Conservation (phyloP, 2,113 vertebrate species). For the Panthera leo region DNA sequence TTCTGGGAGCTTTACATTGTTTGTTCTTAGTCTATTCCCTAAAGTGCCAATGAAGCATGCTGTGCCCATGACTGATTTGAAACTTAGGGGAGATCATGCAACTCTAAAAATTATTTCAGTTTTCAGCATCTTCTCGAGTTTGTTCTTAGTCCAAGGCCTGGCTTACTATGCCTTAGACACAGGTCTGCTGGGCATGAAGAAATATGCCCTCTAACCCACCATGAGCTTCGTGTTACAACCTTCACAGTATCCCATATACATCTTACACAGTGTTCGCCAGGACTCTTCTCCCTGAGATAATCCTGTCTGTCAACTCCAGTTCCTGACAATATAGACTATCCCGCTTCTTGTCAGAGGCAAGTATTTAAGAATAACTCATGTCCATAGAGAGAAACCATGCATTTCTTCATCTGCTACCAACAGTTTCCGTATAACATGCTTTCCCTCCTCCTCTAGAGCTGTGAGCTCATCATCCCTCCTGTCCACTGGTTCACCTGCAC, state of each 20-base stretch:
- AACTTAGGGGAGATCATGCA: neutral
- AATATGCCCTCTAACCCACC: neutral
- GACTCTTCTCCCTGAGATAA: neutral
- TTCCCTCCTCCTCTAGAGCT: neutral
- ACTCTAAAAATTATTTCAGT: neutral
- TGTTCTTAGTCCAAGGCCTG: neutral
- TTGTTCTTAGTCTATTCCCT: neutral
- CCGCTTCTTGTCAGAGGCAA: neutral
- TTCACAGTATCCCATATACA: neutral
- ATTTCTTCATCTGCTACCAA: neutral
- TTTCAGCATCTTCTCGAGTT: neutral
- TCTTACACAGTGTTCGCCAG: neutral
- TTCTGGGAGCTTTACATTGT: neutral
- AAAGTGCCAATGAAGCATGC: neutral
- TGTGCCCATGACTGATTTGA: neutral
- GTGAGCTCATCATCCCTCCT: neutral
- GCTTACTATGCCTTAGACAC: no score
- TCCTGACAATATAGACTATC: neutral
- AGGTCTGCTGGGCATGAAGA: neutral
- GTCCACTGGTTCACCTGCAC: accelerated
- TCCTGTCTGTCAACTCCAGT: neutral
- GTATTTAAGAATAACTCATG: neutral
- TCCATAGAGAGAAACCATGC: neutral
- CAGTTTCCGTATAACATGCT: neutral
- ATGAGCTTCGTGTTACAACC: neutral